A percentile compares a stretch with the other conserved stretches of the same genome.
These are phyloP conservation scores for Rhodinocichla rosea DNA, from an alignment of 2,113 vertebrate species.

Conservation along the genomic window DNA sequence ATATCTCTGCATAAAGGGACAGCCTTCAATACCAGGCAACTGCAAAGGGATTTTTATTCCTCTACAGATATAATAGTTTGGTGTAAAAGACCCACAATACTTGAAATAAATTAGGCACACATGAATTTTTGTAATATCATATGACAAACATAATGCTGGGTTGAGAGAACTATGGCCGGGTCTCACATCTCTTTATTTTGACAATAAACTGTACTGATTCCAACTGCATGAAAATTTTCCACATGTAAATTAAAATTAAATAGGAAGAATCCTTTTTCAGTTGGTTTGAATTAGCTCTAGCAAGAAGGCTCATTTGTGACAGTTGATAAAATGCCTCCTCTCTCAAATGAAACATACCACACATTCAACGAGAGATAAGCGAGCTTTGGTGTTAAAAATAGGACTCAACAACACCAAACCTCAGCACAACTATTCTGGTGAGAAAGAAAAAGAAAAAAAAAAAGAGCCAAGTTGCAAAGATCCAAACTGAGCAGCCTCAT, in stretches of 20 bases:
- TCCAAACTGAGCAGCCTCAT: background rate
- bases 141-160: background rate
- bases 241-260: background rate
- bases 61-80: background rate
- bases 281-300: background rate
- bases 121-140: background rate
- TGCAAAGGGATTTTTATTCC: background rate
- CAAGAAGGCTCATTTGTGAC: background rate
- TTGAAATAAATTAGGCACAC: background rate
- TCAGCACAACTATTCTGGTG: background rate
- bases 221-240: background rate
- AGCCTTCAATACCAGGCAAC: background rate
- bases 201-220: background rate
- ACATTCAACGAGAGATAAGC: background rate
- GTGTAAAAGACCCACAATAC: background rate
- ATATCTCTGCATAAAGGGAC: background rate
- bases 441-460: background rate
- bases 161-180: background rate
- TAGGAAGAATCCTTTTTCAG: background rate
- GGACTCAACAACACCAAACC: background rate
- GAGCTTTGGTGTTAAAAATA: slow-evolving; percentile 44
- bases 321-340: background rate
- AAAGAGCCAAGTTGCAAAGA: background rate
- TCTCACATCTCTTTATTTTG: background rate
- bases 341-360: background rate